Percentiles rank a stretch among this genome's conserved stretches.
Conservation (phyloP, 2,113 vertebrate genomes). For the Rhinoptilus africanus region DNA sequence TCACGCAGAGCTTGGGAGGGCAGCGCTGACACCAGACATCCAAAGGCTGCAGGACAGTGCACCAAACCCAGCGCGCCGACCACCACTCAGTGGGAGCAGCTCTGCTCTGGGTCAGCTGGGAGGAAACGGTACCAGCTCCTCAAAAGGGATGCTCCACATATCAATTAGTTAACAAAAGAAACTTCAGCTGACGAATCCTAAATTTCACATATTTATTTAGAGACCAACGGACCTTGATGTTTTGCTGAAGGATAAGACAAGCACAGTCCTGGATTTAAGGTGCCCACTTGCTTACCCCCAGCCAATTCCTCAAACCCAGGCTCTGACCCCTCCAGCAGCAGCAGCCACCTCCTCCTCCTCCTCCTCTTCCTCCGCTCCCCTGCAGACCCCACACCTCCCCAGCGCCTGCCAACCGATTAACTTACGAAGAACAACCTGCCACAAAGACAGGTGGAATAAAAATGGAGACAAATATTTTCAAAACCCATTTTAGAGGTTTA, state of each 20-base stretch:
- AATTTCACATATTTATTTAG: not conserved
- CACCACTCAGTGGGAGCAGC: not conserved
- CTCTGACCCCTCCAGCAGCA: not conserved
- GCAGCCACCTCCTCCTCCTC: too few relatives aligned
- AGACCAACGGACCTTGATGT: not conserved
- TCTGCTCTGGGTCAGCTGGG: not conserved
- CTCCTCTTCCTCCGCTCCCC: not conserved
- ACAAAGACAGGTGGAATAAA: not conserved
- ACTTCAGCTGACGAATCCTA: not conserved
- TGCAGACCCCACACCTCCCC: not conserved
- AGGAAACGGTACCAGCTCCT: not conserved
- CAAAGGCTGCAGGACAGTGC: not conserved
- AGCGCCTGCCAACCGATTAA: not conserved
- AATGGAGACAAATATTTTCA: not conserved
- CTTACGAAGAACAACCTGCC: not conserved
- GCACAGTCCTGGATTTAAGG: not conserved
- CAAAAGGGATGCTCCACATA: not conserved
- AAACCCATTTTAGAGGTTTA: not conserved
- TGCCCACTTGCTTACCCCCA: not conserved
- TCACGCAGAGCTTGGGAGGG: rapidly evolving
- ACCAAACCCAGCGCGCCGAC: not conserved
- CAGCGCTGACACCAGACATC: not conserved
- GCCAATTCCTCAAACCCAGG: not conserved
- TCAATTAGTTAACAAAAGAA: not conserved
- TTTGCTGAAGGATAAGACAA: not conserved